phyloP scores from a whole-genome alignment of 2,113 vertebrate species.

The Nyctereutes procyonoides region DNA sequence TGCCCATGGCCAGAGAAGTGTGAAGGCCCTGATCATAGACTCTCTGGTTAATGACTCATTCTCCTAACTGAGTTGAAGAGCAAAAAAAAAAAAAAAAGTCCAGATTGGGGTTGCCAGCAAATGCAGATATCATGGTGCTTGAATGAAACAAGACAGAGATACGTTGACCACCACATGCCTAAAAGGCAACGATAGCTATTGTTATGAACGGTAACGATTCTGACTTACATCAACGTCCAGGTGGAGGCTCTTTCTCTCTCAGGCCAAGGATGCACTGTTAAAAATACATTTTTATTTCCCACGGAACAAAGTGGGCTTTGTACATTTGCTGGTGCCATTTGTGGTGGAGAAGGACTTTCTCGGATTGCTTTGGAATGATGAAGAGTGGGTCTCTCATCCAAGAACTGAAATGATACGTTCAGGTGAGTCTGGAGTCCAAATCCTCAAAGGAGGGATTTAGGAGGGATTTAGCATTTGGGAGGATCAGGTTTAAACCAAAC shows the following conservation, averaged over 20 bases:
- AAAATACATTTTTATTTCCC: conserved; percentile 57
- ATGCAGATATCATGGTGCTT: background rate
- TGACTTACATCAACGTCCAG: background rate
- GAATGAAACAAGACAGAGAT: background rate
- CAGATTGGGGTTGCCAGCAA: background rate
- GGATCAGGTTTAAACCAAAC: conserved; percentile 80
- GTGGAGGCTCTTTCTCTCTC: conserved; percentile 49
- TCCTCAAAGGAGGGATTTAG: conserved; percentile 79
- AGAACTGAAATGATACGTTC: conserved; percentile 78
- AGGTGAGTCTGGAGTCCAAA: conserved; percentile 75
- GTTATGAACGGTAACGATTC: background rate
- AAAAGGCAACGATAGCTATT: background rate
- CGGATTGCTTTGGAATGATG: conserved; percentile 64
- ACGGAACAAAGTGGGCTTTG: conserved; percentile 74
- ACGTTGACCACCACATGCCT: background rate
- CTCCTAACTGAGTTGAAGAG: conserved; percentile 11
- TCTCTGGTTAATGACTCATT: conserved; percentile 1
- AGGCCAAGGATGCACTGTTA: conserved; percentile 41
- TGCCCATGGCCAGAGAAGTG: background rate
- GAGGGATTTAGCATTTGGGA: conserved; percentile 64
- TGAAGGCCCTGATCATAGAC: background rate
- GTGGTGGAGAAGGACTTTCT: conserved; percentile 57
- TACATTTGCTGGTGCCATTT: conserved; percentile 39
- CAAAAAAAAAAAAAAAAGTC: background rate
- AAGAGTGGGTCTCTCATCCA: conserved; percentile 73